Conservation (phyloP, 2,113 vertebrate species). For the Calypte anna region DNA sequence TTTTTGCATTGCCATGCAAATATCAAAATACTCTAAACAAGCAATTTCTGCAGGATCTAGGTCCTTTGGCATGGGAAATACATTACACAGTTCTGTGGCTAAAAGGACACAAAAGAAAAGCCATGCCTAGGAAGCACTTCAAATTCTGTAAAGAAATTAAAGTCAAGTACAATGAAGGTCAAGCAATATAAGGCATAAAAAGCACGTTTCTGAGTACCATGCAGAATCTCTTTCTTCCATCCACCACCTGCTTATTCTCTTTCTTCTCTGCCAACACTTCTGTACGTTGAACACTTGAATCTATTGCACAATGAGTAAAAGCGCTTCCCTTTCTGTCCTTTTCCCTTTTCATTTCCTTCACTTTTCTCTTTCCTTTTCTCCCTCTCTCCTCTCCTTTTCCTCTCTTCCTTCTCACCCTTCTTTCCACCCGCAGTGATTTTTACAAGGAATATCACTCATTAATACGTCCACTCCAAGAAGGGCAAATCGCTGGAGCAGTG, state of each 20-base stretch:
- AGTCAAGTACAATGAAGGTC: background rate
- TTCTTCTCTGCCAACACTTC: background rate
- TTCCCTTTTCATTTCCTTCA: constrained; percentile 30
- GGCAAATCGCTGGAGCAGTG: background rate
- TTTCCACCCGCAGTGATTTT: background rate
- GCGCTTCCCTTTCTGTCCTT: background rate
- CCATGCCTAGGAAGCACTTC: background rate
- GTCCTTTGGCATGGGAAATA: background rate
- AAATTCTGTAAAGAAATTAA: background rate
- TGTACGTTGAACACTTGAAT: background rate
- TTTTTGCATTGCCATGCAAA: background rate
- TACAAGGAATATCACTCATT: background rate
- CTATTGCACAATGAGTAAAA: background rate
- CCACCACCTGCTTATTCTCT: background rate
- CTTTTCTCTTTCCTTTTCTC: constrained; percentile 11
- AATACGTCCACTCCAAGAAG: too few relatives aligned
- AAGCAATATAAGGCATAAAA: background rate
- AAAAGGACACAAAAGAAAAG: background rate
- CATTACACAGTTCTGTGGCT: background rate
- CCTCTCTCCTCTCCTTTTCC: constrained; percentile 75
- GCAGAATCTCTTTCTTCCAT: background rate
- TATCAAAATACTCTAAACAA: background rate
- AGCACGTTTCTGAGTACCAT: background rate
- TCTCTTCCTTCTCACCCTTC: background rate
- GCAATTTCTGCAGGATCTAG: background rate